phyloP scores from a whole-genome alignment of 2,888 invertebrate genomes.

The Carpatolechia fugitivella region DNA sequence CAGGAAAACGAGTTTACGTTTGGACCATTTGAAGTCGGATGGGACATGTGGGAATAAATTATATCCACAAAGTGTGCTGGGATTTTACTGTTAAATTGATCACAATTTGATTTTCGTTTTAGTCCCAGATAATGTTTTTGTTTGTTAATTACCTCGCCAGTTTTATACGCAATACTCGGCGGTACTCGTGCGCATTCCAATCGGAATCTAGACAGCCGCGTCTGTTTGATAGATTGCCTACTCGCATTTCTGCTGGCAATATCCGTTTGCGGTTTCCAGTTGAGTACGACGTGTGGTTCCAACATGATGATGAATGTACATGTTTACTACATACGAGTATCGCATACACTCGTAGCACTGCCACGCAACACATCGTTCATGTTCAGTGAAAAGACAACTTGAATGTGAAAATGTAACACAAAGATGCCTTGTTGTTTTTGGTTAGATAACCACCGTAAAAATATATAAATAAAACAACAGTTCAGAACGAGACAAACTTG shows the following conservation, averaged over 20 bases:
- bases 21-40: slow-evolving; percentile 30
- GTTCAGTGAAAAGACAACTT: too few relatives aligned
- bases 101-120: not conserved
- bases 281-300: slow-evolving; percentile 2
- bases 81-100: not conserved
- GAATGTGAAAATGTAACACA: too few relatives aligned
- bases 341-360: too few relatives aligned
- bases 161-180: not conserved
- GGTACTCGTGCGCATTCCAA: not conserved
- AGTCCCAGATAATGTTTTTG: not conserved
- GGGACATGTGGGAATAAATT: slow-evolving; percentile 30
- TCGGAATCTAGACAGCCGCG: not conserved
- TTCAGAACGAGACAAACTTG: too few relatives aligned
- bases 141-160: not conserved
- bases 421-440: too few relatives aligned
- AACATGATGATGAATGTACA: not conserved
- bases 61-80: slow-evolving; percentile 17
- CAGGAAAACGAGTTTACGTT: slow-evolving; percentile 44
- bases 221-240: not conserved
- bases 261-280: slow-evolving; percentile 12
- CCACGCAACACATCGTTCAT: too few relatives aligned
- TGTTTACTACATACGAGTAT: not conserved
- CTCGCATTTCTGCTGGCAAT: slow-evolving; percentile 6
- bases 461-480: too few relatives aligned
- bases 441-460: too few relatives aligned